Base-by-base conservation (phyloP, 1,140 invertebrate species). In the Drosophila funebris region DNA sequence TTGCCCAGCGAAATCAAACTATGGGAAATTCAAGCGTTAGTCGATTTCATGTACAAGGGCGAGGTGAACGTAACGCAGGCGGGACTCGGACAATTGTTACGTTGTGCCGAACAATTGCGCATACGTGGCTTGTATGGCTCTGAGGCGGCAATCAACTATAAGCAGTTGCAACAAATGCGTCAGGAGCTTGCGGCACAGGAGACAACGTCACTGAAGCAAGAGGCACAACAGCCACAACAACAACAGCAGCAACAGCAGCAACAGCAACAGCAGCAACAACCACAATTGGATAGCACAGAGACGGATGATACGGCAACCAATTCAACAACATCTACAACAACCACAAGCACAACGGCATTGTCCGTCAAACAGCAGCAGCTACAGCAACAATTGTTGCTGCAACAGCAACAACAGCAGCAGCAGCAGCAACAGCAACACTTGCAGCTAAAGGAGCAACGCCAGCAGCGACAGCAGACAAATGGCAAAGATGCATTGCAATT, bases 21-120 rank as follows among this genome's bases (percentile, higher is more conserved):
- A 76, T 94, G 96, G 93, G 96, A 97, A 80, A 95, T 97, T 80
- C 96, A 96, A 79, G 96, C 96, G 0, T 91, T 97, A 7, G 96
- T 97, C 9, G 96, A 97, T 85, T 97, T 97, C 80, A 97, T 97
- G 96, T 97, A 97, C 92, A 96, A 96, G 76, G 96, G 96, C 3
- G 96, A 97, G 91, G 96, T 96, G 31, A 97, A 96, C 83, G 96
- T 97, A 5, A 95, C 95, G 36, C 95, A 97, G 78, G 96, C 97
- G 41, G 95, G 96, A 63, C 91, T 97, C 9, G 94, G 95, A 43
- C 95, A 95, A 74, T 92, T 97, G 11, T 93, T 97, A 53, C 95
- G 96, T 81, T 96, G 96, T 11, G 96, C 96, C 1, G 96, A 97
- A 90, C 95, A 95, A 56, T 91, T 97, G 69, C 96, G 96, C 88